Evolutionary conservation across 2,113 vertebrate species (phyloP).

Genomic region (Rafetus swinhoei): DNA sequence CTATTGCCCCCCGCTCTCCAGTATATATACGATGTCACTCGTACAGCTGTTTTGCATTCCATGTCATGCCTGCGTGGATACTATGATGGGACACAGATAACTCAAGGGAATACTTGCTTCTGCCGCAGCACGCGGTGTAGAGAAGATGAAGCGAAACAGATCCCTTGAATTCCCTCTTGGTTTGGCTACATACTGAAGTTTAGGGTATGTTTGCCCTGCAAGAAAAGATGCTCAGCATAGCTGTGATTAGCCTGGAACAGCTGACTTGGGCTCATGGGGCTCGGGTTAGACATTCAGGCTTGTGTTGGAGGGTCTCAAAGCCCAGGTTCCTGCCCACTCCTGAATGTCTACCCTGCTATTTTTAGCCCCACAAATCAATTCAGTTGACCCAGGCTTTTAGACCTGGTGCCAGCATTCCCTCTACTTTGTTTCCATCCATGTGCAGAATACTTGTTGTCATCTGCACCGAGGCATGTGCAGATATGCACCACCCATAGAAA

Average conservation of each 20-base stretch:
- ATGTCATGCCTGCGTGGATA: accelerated
- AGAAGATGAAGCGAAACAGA: conserved; percentile 15
- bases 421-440: too few relatives aligned
- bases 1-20: not conserved
- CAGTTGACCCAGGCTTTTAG: not conserved
- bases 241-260: not conserved
- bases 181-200: accelerated
- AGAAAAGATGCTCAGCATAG: not conserved
- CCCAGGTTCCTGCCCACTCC: not conserved
- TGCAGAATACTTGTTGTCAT: too few relatives aligned
- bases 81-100: not conserved
- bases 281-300: not conserved
- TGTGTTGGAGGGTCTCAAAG: not conserved
- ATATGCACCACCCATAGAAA: too few relatives aligned
- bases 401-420: too few relatives aligned
- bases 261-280: too few relatives aligned
- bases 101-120: conserved; percentile 27
- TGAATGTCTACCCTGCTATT: not conserved
- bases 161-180: not conserved
- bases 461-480: too few relatives aligned
- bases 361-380: not conserved
- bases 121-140: accelerated
- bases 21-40: accelerated
- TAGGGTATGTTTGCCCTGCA: not conserved
- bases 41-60: not conserved